Conservation (phyloP, 2,797 vertebrate species). For the Vultur gryphus region DNA sequence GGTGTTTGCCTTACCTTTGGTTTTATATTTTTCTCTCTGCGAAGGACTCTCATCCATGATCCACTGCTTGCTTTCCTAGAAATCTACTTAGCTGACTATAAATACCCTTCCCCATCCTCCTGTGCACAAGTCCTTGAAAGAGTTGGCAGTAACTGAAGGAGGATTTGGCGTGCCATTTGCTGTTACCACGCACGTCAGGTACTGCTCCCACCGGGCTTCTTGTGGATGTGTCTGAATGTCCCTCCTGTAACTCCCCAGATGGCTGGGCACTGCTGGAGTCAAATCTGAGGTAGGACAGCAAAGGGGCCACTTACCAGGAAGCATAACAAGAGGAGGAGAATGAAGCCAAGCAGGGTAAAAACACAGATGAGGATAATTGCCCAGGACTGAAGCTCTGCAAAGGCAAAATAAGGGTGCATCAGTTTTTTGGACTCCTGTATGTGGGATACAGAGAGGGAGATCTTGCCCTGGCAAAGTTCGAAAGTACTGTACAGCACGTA, state of each 20-base stretch:
- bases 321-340: constrained; percentile 55
- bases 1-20: not conserved
- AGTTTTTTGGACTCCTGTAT: not conserved
- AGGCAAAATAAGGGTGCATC: not conserved
- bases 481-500: fast-evolving
- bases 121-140: not conserved
- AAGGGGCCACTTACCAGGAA: constrained; percentile 61
- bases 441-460: not conserved
- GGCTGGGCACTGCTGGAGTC: not conserved
- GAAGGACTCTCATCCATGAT: not conserved
- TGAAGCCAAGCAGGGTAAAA: constrained; percentile 45
- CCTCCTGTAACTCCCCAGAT: not conserved
- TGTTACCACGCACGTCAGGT: fast-evolving
- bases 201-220: not conserved
- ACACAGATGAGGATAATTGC: constrained; percentile 70
- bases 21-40: not conserved
- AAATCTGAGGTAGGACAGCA: not conserved
- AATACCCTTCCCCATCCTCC: not conserved
- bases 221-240: not conserved
- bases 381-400: constrained; percentile 62
- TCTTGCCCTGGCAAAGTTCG: not conserved
- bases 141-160: not conserved
- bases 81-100: not conserved
- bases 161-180: not conserved
- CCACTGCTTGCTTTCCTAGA: not conserved